Evolutionary conservation across 2,113 vertebrate species (phyloP).

Genomic region (Forbesichthys agassizii): DNA sequence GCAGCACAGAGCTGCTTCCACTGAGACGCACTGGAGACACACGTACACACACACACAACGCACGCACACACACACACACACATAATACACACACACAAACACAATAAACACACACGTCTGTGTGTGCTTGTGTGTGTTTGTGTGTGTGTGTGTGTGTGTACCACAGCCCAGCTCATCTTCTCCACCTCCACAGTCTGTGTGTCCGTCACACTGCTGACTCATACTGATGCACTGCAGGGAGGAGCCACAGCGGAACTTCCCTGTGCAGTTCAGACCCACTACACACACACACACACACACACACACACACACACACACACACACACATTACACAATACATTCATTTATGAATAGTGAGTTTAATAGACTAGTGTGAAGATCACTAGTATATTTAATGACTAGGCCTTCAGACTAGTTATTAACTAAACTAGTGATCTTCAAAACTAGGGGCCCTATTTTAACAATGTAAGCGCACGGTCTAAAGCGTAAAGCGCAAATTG

Average conservation of each 20-base stretch:
- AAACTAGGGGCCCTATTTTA: too few relatives aligned
- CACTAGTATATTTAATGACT: too few relatives aligned
- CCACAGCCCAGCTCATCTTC: conserved; percentile 80
- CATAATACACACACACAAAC: not conserved
- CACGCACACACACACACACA: not conserved
- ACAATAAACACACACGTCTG: not conserved
- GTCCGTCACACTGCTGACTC: conserved; percentile 71
- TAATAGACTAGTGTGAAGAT: too few relatives aligned
- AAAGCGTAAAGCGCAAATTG: too few relatives aligned
- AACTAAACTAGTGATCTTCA: too few relatives aligned
- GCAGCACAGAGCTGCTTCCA: conserved; percentile 73
- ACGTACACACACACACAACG: conserved; percentile 3
- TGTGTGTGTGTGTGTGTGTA: conserved; percentile 39
- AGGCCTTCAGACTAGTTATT: too few relatives aligned
- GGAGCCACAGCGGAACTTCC: conserved; percentile 73
- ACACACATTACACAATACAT: too few relatives aligned
- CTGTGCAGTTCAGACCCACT: conserved; percentile 76
- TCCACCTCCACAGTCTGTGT: conserved; percentile 67
- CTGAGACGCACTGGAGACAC: conserved; percentile 72
- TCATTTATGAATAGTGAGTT: too few relatives aligned
- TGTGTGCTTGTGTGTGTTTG: conserved; percentile 3
- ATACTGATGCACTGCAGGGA: conserved; percentile 67
- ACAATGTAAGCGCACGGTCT: too few relatives aligned
- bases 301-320: too few relatives aligned
- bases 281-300: not conserved